Base-by-base conservation (phyloP, 2,888 invertebrate species). In the Erebia palarica region DNA sequence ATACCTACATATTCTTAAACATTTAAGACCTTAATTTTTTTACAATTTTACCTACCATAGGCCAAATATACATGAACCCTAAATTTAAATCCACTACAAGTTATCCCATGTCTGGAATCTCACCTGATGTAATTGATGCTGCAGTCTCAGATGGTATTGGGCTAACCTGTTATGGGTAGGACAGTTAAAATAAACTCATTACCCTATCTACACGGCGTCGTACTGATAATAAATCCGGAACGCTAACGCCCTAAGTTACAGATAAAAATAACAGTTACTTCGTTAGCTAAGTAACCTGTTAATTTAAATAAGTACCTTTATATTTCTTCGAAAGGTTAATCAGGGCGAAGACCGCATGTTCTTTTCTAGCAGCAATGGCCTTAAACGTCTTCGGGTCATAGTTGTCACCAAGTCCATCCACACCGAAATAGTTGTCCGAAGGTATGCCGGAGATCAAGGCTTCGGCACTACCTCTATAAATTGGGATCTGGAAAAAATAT, bases 301-400 rank as follows among this genome's bases (percentile, higher is more conserved):
- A 13, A 61, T 16, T 9, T 10, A 18, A 21, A 3, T 18, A 55
- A 1, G 16, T 74, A 80, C 83, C 81, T 74, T 77, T 68, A 69
- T 78, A 77, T 68, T 73, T 77, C 27, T 80, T 78, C 1, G 81
- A 79, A 16, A 82, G 44, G 69, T 94, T 86, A 61, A 94, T 82
- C 61, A 96, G 84, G 7, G 94, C 95, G 13, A 86, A 79, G 1
- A 94, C 94, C 0, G 95, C 96, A 77, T 95, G 94, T 76, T 94
- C 88, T 0, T 83, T 75, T 76, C 94, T 84, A 0, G 80, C 78
- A n/a, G 61, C 53, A 2, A 95, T 60, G 75, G 81, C 11, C 83
- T 86, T 61, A 91, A 86, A 84, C 94, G 95, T 5, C 94, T 95
- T 78, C 95, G 94, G 36, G 94, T 68, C 68, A 27, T 10, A 3